These are phyloP conservation scores for Tiphia femorata DNA, from an alignment of 2,888 invertebrate species.

Conservation along the genomic window DNA sequence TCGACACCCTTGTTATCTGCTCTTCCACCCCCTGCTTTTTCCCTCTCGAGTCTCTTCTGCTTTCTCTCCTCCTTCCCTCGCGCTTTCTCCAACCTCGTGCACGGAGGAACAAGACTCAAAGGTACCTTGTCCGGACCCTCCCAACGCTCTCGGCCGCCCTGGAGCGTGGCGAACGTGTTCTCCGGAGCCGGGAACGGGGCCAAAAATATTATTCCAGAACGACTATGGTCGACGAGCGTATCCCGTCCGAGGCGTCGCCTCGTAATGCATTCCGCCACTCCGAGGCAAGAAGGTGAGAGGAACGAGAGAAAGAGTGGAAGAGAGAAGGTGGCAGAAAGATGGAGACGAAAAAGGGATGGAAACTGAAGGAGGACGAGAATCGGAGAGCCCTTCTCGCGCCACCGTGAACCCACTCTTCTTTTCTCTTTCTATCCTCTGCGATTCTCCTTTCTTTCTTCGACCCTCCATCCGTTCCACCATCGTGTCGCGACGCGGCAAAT, in stretches of 20 bases:
- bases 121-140: too few species aligned
- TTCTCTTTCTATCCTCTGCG: too few species aligned
- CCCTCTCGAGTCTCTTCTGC: too few species aligned
- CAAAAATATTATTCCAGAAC: constrained; percentile 46
- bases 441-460: not conserved
- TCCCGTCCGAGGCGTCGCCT: constrained; percentile 7
- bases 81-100: constrained; percentile 19
- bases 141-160: too few species aligned
- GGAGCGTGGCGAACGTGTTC: constrained; percentile 3
- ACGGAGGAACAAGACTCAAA: constrained; percentile 18
- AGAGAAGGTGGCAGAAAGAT: not conserved
- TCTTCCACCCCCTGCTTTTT: not conserved
- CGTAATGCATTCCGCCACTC: constrained; percentile 4
- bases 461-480: not conserved
- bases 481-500: too few species aligned
- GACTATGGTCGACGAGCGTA: constrained; percentile 11
- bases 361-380: too few species aligned
- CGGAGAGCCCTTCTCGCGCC: too few species aligned
- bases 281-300: too few species aligned
- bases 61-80: not conserved
- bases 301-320: constrained; percentile 7
- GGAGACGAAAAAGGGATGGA: too few species aligned
- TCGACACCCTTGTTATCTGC: not conserved
- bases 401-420: too few species aligned
- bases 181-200: constrained; percentile 33